Evolutionary conservation across 1,140 invertebrate genomes (phyloP).

Genomic region (Calliopsis andreniformis): DNA sequence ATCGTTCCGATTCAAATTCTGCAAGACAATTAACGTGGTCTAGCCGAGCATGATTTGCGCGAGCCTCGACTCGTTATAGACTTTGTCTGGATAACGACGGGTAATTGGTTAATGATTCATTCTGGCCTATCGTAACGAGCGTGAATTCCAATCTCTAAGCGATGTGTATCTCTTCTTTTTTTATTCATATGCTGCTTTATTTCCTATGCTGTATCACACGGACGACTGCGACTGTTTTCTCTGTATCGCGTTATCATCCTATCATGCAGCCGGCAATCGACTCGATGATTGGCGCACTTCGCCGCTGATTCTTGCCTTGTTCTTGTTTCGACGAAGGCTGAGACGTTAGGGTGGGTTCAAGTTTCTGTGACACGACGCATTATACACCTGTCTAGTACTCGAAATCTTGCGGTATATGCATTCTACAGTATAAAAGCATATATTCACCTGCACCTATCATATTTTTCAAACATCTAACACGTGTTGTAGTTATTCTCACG

Average conservation of each 20-base stretch:
- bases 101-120: slow-evolving; percentile 10
- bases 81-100: not conserved
- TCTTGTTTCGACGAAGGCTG: too few relatives aligned
- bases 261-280: not conserved
- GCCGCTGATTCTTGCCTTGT: not conserved
- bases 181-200: not conserved
- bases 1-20: not conserved
- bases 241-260: not conserved
- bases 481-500: too few relatives aligned
- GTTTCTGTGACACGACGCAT: too few relatives aligned
- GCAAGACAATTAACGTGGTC: not conserved
- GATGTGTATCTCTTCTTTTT: not conserved
- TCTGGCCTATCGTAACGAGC: too few relatives aligned
- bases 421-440: too few relatives aligned
- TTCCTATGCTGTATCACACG: too few relatives aligned
- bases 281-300: not conserved
- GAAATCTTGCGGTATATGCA: too few relatives aligned
- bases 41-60: not conserved
- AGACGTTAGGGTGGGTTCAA: too few relatives aligned
- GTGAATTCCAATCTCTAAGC: not conserved
- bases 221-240: not conserved
- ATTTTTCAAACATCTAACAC: too few relatives aligned
- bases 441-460: too few relatives aligned
- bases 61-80: not conserved
- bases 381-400: too few relatives aligned